Evolutionary conservation across 2,797 vertebrate species (phyloP), one percentile per base, ranked within the genome.

Genomic region (Cheirogaleus major): DNA sequence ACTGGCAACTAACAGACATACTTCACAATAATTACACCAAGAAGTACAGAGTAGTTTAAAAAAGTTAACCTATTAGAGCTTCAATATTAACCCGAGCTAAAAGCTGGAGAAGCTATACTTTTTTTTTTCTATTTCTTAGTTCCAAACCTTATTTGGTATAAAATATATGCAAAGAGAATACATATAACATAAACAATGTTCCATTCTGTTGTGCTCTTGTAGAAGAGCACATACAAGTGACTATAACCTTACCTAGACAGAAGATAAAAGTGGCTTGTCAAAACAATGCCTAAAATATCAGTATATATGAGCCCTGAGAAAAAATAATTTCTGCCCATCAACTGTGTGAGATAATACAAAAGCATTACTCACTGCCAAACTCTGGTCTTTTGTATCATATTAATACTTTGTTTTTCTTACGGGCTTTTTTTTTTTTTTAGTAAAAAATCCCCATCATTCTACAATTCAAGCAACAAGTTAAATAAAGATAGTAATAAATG

Each of bases 61-160:
- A 85, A 95, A 80, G 67, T 83, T 80, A 85, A 92, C 25, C 30
- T 79, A 72, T 27, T 73, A 80, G 13, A 52, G 48, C 25, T 90
- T 69, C 78, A 61, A 82, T 63, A 87, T 78, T 76, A 78, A 81
- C 11, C 52, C 43, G 35, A 82, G 45, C 55, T 73, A 93, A 88
- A 87, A 87, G 45, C 30, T 83, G 11, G 25, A 79, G 88, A 18
- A 43, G 14, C 5, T 82, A 0, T 35, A 45, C 67, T 41, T 73
- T 35, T 70, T 38, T 17, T 59, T 95, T 89, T 67, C 63, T 88
- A 78, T 45, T 17, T 63, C 55, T 70, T 57, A 32, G 35, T 90
- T 81, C 38, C 80, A 94, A 95, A 95, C 11, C 82, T 65, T 86
- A 94, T 67, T 92, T 89, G 57, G 27, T 61, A 35, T 59, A 79